Evolutionary conservation across 2,888 invertebrate species (phyloP).

Genomic region (Cataglyphis altisquamis): DNA sequence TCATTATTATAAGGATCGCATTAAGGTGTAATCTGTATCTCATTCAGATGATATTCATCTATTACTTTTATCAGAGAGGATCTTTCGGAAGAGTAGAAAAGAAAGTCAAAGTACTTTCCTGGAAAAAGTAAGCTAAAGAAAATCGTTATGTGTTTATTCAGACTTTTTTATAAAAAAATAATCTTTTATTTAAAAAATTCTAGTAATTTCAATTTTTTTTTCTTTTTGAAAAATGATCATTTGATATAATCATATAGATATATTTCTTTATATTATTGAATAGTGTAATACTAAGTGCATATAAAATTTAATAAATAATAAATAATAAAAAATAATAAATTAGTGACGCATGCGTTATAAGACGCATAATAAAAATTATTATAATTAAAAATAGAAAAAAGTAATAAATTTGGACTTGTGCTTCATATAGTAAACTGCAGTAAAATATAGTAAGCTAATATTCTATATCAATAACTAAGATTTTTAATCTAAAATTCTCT

Average conservation of each 20-base stretch:
- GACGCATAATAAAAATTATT: constrained; percentile 1
- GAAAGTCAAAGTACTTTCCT: neutral
- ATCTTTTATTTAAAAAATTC: constrained; percentile 16
- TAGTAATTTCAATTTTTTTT: neutral
- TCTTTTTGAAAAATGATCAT: neutral
- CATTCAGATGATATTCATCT: neutral
- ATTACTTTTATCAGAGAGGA: constrained; percentile 23
- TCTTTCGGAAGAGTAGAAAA: neutral
- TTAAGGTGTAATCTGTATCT: constrained; percentile 3
- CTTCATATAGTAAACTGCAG: neutral
- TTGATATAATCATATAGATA: neutral
- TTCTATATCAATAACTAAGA: neutral
- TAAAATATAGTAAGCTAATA: neutral
- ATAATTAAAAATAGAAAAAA: neutral
- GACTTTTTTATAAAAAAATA: constrained; percentile 16
- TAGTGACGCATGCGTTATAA: neutral
- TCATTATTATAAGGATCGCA: neutral
- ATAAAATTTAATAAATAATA: constrained; percentile 10
- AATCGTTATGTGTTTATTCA: constrained; percentile 35
- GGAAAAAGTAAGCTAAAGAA: constrained; percentile 2
- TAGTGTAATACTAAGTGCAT: constrained; percentile 4
- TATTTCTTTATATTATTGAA: neutral
- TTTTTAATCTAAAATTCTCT: constrained; percentile 1
- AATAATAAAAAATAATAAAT: no score
- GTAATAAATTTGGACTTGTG: neutral